phyloP scores from a whole-genome alignment of 1,140 invertebrate species.

The Aphaenogaster ashmeadi region DNA sequence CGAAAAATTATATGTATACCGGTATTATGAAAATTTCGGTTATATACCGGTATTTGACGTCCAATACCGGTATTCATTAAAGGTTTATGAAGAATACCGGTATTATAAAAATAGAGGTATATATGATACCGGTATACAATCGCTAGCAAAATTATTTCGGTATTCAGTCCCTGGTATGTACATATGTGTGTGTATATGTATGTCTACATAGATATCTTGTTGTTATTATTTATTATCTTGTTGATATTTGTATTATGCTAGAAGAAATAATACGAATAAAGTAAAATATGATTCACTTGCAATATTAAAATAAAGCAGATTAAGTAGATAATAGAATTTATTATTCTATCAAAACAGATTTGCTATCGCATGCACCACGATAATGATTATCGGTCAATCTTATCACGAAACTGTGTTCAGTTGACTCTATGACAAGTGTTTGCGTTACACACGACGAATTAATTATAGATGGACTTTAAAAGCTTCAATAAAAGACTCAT shows the following conservation, averaged over 20 bases:
- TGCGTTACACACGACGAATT: neutral
- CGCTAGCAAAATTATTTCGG: too few species aligned
- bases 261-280: neutral
- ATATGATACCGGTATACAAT: too few species aligned
- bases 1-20: too few species aligned
- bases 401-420: neutral
- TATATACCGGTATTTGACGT: too few species aligned
- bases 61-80: too few species aligned
- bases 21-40: too few species aligned
- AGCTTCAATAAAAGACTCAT: conserved; percentile 20
- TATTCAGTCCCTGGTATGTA: too few species aligned
- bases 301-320: conserved; percentile 3
- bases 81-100: too few species aligned
- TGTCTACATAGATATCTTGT: neutral
- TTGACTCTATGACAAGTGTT: neutral
- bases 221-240: too few species aligned
- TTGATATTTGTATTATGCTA: neutral
- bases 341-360: neutral
- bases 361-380: neutral
- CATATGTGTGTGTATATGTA: neutral
- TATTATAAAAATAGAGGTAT: too few species aligned
- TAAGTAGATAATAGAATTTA: neutral
- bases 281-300: neutral
- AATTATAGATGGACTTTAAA: conserved; percentile 24
- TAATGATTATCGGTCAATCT: conserved; percentile 35